A percentile compares a stretch with the other conserved stretches of the same genome.
phyloP scores from a whole-genome alignment of 2,888 invertebrate species.

The Napeogenes sylphis region DNA sequence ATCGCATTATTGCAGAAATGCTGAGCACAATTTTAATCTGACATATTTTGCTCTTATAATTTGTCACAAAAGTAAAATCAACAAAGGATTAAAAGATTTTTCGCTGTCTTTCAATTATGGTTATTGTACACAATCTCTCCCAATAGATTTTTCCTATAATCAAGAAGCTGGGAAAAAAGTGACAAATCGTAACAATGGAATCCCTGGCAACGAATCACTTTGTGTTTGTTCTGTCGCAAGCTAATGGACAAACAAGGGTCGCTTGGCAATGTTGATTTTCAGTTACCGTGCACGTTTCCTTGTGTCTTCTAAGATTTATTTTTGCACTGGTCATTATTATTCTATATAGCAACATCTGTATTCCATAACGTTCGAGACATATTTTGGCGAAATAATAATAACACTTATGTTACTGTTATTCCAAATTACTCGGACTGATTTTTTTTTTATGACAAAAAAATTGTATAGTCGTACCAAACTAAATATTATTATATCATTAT shows the following conservation, averaged over 20 bases:
- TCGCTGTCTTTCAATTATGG: neutral
- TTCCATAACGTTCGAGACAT: no score
- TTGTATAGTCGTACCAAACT: no score
- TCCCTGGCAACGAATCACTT: constrained; percentile 38
- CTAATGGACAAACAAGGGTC: constrained; percentile 76
- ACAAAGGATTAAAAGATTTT: neutral
- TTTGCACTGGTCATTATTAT: constrained; percentile 36
- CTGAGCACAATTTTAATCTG: neutral
- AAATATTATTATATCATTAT: no score
- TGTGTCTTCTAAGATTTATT: constrained; percentile 71
- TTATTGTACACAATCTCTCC: constrained; percentile 5
- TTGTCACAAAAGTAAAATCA: neutral
- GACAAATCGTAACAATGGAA: constrained; percentile 34
- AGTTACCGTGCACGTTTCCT: constrained; percentile 60
- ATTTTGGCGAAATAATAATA: no score
- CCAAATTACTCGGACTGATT: no score
- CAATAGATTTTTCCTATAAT: constrained; percentile 8
- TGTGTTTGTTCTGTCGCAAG: constrained; percentile 63
- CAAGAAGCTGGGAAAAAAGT: constrained; percentile 24
- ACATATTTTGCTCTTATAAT: neutral
- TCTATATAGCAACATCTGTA: neutral
- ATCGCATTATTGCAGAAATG: constrained; percentile 2
- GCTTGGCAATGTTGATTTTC: constrained; percentile 66
- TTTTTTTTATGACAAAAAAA: no score
- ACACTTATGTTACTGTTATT: no score